Evolutionary conservation across 2,797 vertebrate genomes (phyloP).

Genomic region (Labeo calbasu): DNA sequence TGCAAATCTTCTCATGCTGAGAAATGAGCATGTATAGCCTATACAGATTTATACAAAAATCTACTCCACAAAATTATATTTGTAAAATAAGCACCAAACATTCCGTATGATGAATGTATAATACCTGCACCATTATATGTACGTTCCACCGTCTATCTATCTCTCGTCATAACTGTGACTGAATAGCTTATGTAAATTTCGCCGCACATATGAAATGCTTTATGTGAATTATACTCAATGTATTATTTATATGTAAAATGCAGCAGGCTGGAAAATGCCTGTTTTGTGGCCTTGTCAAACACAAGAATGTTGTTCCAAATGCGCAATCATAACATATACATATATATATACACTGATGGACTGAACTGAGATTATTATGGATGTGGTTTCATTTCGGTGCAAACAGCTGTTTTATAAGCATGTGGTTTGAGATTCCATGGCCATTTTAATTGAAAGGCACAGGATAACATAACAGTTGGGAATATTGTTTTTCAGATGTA

Average conservation of each 20-base stretch:
- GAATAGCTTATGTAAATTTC: slow-evolving; percentile 35
- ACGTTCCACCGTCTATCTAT: slow-evolving; percentile 14
- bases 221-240: slow-evolving; percentile 24
- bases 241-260: slow-evolving; percentile 27
- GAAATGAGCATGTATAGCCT: slow-evolving; percentile 10
- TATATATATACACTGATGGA: background rate
- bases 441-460: background rate
- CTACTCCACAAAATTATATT: slow-evolving; percentile 8
- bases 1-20: slow-evolving; percentile 32
- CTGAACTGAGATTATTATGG: slow-evolving; percentile 9
- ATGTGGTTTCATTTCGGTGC: background rate
- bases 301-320: slow-evolving; percentile 56
- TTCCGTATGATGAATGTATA: slow-evolving; percentile 32
- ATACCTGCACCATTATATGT: slow-evolving; percentile 4
- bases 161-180: slow-evolving; percentile 38
- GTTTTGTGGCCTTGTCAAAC: slow-evolving; percentile 64
- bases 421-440: background rate
- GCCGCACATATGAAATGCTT: slow-evolving; percentile 18
- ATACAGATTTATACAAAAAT: slow-evolving; percentile 42
- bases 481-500: slow-evolving; percentile 29
- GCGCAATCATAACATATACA: too few species aligned
- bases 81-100: slow-evolving; percentile 37
- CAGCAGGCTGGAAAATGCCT: slow-evolving; percentile 70
- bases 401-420: slow-evolving; percentile 23
- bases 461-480: background rate